These are phyloP conservation scores for Hesperia comma DNA, from an alignment of 2,888 invertebrate species.

Conservation along the genomic window DNA sequence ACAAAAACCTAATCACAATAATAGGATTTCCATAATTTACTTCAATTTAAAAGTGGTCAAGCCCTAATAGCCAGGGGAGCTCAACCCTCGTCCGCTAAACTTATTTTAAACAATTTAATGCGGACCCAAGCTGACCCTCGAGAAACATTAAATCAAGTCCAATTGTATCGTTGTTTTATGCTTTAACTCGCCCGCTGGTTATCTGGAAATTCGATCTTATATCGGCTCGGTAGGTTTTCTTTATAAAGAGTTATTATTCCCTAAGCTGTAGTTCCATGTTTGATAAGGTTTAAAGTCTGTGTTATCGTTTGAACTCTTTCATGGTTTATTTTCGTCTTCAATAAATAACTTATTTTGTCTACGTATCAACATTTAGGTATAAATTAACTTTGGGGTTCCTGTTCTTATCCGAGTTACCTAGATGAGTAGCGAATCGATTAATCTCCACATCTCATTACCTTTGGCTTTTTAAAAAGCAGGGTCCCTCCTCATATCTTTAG, in stretches of 20 bases:
- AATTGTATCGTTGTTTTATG: slow-evolving; percentile 55
- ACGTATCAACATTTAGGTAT: too few relatives aligned
- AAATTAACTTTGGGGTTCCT: too few relatives aligned
- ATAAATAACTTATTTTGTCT: background rate
- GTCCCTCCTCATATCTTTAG: too few relatives aligned
- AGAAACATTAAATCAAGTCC: slow-evolving; percentile 68
- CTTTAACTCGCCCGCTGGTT: slow-evolving; percentile 62
- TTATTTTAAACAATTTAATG: slow-evolving; percentile 75
- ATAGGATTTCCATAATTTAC: slow-evolving; percentile 30
- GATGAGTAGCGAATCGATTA: too few relatives aligned
- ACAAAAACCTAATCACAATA: slow-evolving; percentile 4
- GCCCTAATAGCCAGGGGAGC: slow-evolving; percentile 52
- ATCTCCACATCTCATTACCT: too few relatives aligned
- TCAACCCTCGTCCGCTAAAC: slow-evolving; percentile 66
- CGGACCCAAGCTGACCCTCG: slow-evolving; percentile 66
- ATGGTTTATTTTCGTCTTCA: slow-evolving; percentile 1
- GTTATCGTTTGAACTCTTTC: slow-evolving; percentile 18
- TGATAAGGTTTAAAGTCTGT: slow-evolving; percentile 51
- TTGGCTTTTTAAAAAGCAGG: too few relatives aligned
- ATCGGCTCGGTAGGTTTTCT: slow-evolving; percentile 61
- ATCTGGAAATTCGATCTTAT: slow-evolving; percentile 69
- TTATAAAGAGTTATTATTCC: slow-evolving; percentile 78
- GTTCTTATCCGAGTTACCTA: too few relatives aligned
- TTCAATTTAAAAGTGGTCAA: slow-evolving; percentile 49
- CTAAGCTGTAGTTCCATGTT: slow-evolving; percentile 60